Conservation (phyloP, 2,797 vertebrate genomes). For the Periophthalmus magnuspinnatus region DNA sequence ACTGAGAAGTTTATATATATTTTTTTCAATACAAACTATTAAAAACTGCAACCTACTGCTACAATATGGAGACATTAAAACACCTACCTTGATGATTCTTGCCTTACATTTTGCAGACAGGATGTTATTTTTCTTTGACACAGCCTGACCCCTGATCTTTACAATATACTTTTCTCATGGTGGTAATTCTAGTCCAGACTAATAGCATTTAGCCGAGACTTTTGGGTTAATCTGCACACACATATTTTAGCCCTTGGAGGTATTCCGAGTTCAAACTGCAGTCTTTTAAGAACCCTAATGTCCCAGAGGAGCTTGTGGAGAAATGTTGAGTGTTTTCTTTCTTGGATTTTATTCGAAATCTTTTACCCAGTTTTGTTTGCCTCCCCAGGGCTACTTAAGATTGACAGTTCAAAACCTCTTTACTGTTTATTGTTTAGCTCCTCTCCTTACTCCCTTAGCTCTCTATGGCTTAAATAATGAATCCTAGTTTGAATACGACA, state of each 20-base stretch:
- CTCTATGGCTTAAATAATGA: slow-evolving; percentile 70
- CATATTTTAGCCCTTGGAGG: slow-evolving; percentile 54
- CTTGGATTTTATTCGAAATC: slow-evolving; percentile 61
- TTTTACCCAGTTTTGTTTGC: slow-evolving; percentile 63
- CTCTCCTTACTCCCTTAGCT: slow-evolving; percentile 42
- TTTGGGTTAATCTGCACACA: slow-evolving; percentile 65
- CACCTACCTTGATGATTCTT: not conserved
- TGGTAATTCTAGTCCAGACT: slow-evolving; percentile 44
- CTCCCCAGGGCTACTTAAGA: slow-evolving; percentile 61
- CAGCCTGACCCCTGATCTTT: slow-evolving; percentile 8
- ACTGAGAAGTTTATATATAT: too few relatives aligned
- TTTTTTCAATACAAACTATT: not conserved
- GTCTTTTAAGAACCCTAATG: slow-evolving; percentile 63
- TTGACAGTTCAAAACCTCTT: slow-evolving; percentile 71
- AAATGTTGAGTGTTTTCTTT: slow-evolving; percentile 53
- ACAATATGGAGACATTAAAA: too few relatives aligned
- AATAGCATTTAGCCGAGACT: slow-evolving; percentile 50
- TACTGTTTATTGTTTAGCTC: slow-evolving; percentile 70
- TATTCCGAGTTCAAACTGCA: slow-evolving; percentile 69
- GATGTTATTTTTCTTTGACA: slow-evolving; percentile 3
- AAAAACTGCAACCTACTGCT: not conserved
- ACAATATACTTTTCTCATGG: slow-evolving; percentile 18
- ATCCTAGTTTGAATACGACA: slow-evolving; percentile 51
- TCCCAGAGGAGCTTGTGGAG: slow-evolving; percentile 67
- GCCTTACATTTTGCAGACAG: not conserved